Evolutionary conservation across 2,113 vertebrate genomes (phyloP).

Genomic region (Eptesicus fuscus): DNA sequence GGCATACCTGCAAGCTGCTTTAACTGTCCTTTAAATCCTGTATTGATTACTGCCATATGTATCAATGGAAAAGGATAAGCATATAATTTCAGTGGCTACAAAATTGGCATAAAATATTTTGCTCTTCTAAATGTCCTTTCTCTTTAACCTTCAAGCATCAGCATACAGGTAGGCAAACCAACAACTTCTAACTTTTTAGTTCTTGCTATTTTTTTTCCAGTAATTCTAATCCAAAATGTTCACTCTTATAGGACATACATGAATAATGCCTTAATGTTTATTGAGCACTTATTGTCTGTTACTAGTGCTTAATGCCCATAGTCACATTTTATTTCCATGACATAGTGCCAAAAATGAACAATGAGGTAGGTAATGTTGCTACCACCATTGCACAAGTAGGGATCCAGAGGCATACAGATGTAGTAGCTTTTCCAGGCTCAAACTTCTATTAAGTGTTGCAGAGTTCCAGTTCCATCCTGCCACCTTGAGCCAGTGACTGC

Average conservation of each 20-base stretch:
- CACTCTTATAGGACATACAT: background rate
- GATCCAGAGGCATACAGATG: background rate
- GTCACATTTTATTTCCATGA: background rate
- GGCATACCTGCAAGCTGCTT: background rate
- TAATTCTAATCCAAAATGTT: background rate
- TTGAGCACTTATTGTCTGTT: background rate
- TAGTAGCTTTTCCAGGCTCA: background rate
- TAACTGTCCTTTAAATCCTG: background rate
- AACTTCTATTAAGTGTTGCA: background rate
- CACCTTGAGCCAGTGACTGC: background rate
- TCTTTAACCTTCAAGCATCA: background rate
- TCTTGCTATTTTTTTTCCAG: background rate
- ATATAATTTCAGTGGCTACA: background rate
- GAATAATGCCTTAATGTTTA: background rate
- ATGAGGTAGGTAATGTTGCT: background rate
- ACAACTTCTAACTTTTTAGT: background rate
- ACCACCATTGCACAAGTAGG: background rate
- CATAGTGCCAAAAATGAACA: background rate
- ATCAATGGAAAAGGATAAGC: background rate
- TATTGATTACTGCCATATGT: background rate
- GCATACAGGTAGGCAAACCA: background rate
- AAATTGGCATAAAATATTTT: background rate
- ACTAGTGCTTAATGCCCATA: background rate
- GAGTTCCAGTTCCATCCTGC: background rate
- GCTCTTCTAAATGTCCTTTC: background rate